Conservation (phyloP, 2,113 vertebrate species). For the Anser cygnoides region DNA sequence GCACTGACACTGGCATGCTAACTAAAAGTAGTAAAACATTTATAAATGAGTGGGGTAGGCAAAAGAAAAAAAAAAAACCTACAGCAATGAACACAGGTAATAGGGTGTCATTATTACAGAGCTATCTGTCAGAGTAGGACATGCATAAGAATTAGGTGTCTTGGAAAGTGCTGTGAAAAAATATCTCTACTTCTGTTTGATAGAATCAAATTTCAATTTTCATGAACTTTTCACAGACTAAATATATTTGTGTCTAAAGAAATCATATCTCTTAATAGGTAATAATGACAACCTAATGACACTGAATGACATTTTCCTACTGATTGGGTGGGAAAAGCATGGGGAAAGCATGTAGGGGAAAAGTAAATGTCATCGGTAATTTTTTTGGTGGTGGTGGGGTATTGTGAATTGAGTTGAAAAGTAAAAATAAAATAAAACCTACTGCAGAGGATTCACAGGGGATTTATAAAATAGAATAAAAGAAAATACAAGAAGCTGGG, state of each 20-base stretch:
- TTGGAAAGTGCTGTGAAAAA: constrained; percentile 33
- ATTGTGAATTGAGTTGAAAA: neutral
- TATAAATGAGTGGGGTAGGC: constrained; percentile 13
- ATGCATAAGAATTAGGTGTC: constrained; percentile 29
- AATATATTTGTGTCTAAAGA: constrained; percentile 31
- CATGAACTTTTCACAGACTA: constrained; percentile 31
- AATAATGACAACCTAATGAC: constrained; percentile 20
- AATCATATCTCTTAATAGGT: neutral
- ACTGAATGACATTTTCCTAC: neutral
- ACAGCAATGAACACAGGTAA: constrained; percentile 15
- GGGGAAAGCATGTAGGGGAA: neutral
- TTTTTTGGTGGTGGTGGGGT: neutral
- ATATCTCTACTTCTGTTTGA: neutral
- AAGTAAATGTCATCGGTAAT: neutral
- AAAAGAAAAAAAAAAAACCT: neutral
- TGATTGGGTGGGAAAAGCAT: neutral
- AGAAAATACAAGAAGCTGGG: neutral
- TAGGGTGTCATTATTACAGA: constrained; percentile 29
- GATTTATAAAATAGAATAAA: neutral
- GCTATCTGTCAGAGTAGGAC: neutral
- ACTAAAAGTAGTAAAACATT: constrained; percentile 10
- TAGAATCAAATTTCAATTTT: constrained; percentile 51
- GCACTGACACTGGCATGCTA: neutral
- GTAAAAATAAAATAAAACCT: neutral
- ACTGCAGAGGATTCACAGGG: neutral